Evolutionary conservation across 2,113 vertebrate species (phyloP).

Genomic region (Oriolus oriolus): DNA sequence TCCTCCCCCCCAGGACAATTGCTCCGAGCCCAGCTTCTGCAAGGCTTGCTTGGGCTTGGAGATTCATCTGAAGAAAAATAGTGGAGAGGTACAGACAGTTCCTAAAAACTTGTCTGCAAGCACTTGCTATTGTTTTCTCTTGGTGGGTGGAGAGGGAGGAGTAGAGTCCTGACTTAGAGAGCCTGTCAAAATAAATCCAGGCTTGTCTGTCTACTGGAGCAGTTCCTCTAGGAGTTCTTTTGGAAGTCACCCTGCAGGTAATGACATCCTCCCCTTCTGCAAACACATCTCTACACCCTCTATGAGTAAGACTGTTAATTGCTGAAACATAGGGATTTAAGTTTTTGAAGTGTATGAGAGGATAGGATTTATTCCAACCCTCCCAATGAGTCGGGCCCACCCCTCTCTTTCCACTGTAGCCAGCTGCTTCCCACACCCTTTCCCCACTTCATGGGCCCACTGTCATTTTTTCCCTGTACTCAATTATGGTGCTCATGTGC

Average conservation of each 20-base stretch:
- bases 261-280: not conserved
- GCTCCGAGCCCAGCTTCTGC: not conserved
- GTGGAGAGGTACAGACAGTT: not conserved
- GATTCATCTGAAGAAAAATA: not conserved
- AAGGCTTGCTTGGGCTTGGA: not conserved
- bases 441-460: not conserved
- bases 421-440: not conserved
- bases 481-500: not conserved
- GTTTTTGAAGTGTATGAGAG: not conserved
- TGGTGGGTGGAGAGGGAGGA: not conserved
- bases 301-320: not conserved
- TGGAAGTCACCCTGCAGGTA: not conserved
- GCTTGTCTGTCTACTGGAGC: not conserved
- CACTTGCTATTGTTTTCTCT: not conserved
- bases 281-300: not conserved
- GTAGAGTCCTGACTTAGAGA: not conserved
- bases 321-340: not conserved
- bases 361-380: not conserved
- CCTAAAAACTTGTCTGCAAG: not conserved
- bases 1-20: fast-evolving
- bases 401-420: not conserved
- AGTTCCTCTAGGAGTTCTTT: not conserved
- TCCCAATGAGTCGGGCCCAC: not conserved
- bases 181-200: not conserved
- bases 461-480: not conserved